Conservation (phyloP, 2,113 vertebrate species). For the Trochalopteron elliotii region DNA sequence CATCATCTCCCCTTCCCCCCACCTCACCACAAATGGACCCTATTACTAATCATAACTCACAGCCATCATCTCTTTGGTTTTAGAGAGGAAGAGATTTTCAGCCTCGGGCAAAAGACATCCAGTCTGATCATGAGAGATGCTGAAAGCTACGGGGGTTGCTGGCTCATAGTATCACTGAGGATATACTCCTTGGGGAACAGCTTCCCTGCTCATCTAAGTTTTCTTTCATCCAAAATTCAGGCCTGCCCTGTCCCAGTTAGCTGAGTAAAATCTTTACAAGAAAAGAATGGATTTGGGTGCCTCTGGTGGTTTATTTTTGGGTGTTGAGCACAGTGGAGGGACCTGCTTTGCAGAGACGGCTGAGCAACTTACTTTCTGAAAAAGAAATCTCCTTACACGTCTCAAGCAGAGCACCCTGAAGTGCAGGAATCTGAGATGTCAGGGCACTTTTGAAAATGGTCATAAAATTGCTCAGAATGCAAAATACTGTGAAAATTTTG, state of each 20-base stretch:
- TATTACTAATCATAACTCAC: conserved; percentile 68
- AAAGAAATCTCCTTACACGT: neutral
- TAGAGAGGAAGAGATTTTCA: conserved; percentile 66
- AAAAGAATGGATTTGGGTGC: conserved; percentile 2
- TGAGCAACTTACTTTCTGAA: neutral
- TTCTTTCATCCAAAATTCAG: conserved; percentile 63
- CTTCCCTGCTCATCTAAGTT: conserved; percentile 53
- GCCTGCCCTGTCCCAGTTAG: conserved; percentile 35
- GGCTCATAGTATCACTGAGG: conserved; percentile 52
- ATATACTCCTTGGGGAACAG: conserved; percentile 41
- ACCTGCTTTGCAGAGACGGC: neutral
- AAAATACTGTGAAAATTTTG: neutral
- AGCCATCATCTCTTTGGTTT: conserved; percentile 64
- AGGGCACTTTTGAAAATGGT: neutral
- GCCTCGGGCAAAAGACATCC: conserved; percentile 64
- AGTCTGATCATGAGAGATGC: conserved; percentile 68
- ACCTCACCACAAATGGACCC: conserved; percentile 51
- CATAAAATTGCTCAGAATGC: neutral
- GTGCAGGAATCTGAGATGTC: neutral
- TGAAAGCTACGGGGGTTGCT: conserved; percentile 60
- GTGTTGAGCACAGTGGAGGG: neutral
- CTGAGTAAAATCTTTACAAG: conserved; percentile 30
- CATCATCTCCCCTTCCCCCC: conserved; percentile 42
- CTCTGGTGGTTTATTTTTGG: neutral
- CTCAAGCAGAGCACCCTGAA: neutral